Base-by-base conservation (phyloP, 2,888 invertebrate species). In the Mycalesis mineus region DNA sequence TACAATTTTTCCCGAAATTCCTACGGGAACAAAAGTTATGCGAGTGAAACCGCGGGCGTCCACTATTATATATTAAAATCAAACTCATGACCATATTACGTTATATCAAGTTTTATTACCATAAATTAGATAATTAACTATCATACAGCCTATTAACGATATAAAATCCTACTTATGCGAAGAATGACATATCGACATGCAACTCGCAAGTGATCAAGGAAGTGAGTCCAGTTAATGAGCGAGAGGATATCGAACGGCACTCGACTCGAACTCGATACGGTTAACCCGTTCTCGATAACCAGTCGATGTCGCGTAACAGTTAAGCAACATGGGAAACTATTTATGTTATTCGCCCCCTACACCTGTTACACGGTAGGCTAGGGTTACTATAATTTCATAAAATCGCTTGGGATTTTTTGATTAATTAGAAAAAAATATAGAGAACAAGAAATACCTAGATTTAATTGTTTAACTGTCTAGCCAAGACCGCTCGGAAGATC, bases 261-360 rank as follows among this genome's bases (percentile, higher is more conserved):
- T 22, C 57, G 54, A 59, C 59, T 57, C 56, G 22, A 5, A 49
- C 55, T 57, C 59, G 61, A 57, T 55, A 57, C 62, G 57, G 47
- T 49, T 42, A 55, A 59, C 50, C 51, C 49, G 51, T 42, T 52
- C 42, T 17, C 42, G 31, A 42, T 52, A 52, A 14, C 39, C 8
- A 15, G 41, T 33, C 41, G 47, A 28, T 48, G 15, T 49, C 53
- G 42, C 54, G 55, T 55, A 57, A 59, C 54, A 17, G 59, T 62
- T 57, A 52, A 29, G 57, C 48, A 55, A 59, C 59, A 40, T 42
- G 50, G 53, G 48, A 52, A 51, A 61, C 54, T 55, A 55, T 51
- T 44, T 52, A 17, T 55, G 17, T 15, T 50, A 47, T 42, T 22
- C 13, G 33, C 45, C 33, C 47, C 37, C 17, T 39, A 44, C 44